Evolutionary conservation across 2,888 invertebrate species (phyloP), one percentile per base, ranked within the genome.

Genomic region (Ceramica pisi): DNA sequence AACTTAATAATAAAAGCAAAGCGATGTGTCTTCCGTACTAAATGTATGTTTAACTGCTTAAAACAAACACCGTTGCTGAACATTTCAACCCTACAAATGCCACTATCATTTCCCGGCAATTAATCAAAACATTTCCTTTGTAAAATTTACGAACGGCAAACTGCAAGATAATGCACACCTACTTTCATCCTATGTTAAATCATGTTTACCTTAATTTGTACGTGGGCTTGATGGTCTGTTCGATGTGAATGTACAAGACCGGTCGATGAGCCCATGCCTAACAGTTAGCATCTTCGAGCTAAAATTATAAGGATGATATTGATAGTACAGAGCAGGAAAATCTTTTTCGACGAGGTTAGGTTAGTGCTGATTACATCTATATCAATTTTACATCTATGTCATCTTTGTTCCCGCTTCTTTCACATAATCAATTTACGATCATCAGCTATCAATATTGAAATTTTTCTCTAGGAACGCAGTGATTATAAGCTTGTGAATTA

Each of bases 61-160:
- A 55, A 72, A 80, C 9, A 51, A 48, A 68, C n/a, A 46, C 19
- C n/a, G 31, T 57, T 68, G 35, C 8, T 21, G n/a, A 69, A 70
- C 56, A 78, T 71, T 57, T 46, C 46, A 61, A 71, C 78, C 63
- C 46, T 64, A 56, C 48, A n/a, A 64, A 62, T 21, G 35, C 71
- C n/a, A 53, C 62, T 57, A 59, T 48, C 50, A 62, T 55, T 71
- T 63, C 61, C n/a, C 46, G 51, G 64, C 63, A 71, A 82, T 78
- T 78, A 64, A 81, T 80, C 77, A 81, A 68, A 83, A 66, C 62
- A 81, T 68, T 80, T 83, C 70, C 83, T 50, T 46, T 41, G n/a
- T 31, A 48, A 61, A 62, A 82, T 83, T 83, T 70, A 83, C 46
- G 82, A 82, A 78, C 74, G 67, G 67, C 67, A 48, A 62, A 67